A percentile compares a stretch with the other conserved stretches of the same genome.
Evolutionary conservation across 2,113 vertebrate genomes (phyloP).

Genomic region (Poeciliopsis occidentalis): DNA sequence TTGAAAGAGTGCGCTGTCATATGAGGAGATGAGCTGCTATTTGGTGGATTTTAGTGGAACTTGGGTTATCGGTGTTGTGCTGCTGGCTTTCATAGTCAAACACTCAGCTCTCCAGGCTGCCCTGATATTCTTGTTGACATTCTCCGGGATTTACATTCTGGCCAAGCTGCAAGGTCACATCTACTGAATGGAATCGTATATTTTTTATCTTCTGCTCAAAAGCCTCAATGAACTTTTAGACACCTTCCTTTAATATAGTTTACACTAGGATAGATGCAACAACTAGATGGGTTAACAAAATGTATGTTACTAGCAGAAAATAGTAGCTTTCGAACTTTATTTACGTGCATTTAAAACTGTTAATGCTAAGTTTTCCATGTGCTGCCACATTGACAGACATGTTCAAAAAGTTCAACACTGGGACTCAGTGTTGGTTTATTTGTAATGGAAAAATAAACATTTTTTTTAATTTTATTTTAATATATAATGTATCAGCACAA

Average conservation of each 20-base stretch:
- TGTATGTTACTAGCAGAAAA: not conserved
- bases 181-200: not conserved
- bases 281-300: not conserved
- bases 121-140: constrained; percentile 41
- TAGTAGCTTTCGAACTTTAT: not conserved
- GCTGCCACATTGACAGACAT: not conserved
- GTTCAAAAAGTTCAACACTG: not conserved
- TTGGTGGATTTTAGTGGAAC: constrained; percentile 45
- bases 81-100: constrained; percentile 43
- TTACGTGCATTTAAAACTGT: not conserved
- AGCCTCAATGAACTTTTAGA: not conserved
- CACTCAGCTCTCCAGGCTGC: constrained; percentile 48
- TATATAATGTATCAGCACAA: no score
- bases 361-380: no score
- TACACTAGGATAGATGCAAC: not conserved
- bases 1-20: constrained; percentile 18
- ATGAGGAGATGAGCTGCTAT: constrained; percentile 23
- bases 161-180: constrained; percentile 40
- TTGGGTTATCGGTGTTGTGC: constrained; percentile 54
- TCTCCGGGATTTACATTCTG: constrained; percentile 46
- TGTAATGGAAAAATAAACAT: not conserved
- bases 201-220: not conserved
- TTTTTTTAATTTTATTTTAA: no score
- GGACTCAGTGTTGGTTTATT: not conserved
- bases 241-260: not conserved